A percentile compares a stretch with the other conserved stretches of the same genome.
phyloP scores from a whole-genome alignment of 2,113 vertebrate genomes.

The Rafetus swinhoei region DNA sequence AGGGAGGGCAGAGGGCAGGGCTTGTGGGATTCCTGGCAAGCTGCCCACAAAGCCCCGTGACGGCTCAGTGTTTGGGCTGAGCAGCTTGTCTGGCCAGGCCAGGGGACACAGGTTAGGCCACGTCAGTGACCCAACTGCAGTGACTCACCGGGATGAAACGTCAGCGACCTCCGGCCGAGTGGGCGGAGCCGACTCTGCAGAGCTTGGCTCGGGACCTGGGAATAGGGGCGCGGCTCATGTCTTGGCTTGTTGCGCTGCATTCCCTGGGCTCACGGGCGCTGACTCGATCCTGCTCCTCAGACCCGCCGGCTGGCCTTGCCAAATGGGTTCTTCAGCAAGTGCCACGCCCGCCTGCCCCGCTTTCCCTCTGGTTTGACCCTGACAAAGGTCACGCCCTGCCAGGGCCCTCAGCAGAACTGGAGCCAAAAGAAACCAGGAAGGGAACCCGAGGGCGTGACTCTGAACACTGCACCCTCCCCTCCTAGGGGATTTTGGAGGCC shows the following conservation, averaged over 20 bases:
- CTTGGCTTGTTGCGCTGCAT: background rate
- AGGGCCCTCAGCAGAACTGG: background rate
- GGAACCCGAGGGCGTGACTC: background rate
- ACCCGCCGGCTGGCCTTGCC: background rate
- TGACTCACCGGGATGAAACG: accelerated
- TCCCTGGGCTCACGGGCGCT: background rate
- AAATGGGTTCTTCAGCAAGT: background rate
- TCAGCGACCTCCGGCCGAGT: accelerated
- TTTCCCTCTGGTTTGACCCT: background rate
- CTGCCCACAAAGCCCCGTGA: accelerated
- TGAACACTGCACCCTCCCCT: accelerated
- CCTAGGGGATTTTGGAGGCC: background rate
- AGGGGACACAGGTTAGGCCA: background rate
- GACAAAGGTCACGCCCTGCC: accelerated
- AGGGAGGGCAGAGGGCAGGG: background rate
- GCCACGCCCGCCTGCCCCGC: background rate
- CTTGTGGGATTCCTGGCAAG: accelerated
- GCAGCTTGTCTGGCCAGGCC: background rate
- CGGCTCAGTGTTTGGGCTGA: background rate
- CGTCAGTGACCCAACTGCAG: background rate
- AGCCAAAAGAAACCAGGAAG: background rate
- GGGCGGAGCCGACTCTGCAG: background rate
- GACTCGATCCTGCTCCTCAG: background rate
- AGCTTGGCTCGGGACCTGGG: background rate
- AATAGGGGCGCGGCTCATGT: background rate